A percentile compares a stretch with the other conserved stretches of the same genome.
Evolutionary conservation across 2,888 invertebrate genomes (phyloP).

Genomic region (Bombyx huttoni): DNA sequence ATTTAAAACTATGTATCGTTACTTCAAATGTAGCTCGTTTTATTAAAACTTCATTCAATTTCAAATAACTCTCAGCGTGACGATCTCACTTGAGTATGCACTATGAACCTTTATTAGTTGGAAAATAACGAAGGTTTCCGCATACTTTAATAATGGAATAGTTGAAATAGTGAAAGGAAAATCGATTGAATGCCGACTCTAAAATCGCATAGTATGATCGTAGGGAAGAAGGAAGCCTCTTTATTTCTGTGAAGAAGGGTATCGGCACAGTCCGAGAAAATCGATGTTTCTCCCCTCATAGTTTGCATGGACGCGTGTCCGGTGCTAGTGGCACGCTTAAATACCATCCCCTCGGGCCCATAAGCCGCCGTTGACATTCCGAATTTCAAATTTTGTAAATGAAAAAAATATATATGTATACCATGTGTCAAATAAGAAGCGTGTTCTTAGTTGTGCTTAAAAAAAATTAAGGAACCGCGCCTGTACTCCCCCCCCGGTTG

Average conservation of each 20-base stretch:
- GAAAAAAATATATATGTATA: background rate
- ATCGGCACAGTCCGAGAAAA: constrained; percentile 68
- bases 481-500: constrained; percentile 18
- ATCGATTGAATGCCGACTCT: constrained; percentile 24
- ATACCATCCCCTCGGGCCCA: background rate
- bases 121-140: constrained; percentile 8
- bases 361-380: background rate
- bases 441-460: constrained; percentile 22
- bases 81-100: too few relatives aligned
- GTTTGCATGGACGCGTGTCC: constrained; percentile 62
- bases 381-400: background rate
- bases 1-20: too few relatives aligned
- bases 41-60: too few relatives aligned
- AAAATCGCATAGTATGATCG: constrained; percentile 32
- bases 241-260: constrained; percentile 40
- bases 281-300: constrained; percentile 66
- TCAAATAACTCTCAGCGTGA: too few relatives aligned
- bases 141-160: constrained; percentile 7
- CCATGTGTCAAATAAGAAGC: background rate
- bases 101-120: background rate
- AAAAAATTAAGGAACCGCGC: constrained; percentile 38
- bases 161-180: constrained; percentile 5
- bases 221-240: constrained; percentile 37
- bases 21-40: too few relatives aligned
- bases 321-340: constrained; percentile 6